Evolutionary conservation across 1,140 invertebrate genomes (phyloP).

Genomic region (Meloidogyne hapla): DNA sequence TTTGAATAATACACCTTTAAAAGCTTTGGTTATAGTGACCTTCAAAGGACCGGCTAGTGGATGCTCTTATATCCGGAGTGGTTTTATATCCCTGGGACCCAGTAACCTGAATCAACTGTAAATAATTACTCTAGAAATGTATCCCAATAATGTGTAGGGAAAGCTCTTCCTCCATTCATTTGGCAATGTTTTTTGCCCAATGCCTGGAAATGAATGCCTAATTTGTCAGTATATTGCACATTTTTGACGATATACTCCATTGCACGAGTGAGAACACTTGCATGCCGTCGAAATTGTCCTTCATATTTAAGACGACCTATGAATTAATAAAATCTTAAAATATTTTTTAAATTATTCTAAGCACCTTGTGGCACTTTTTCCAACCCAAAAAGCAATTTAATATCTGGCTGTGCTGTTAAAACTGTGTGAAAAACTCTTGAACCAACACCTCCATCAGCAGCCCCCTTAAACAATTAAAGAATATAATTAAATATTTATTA

Average conservation of each 20-base stretch:
- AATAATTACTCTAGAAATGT: slow-evolving; percentile 41
- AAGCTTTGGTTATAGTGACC: no score
- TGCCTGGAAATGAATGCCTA: slow-evolving; percentile 47
- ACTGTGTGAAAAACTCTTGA: slow-evolving; percentile 44
- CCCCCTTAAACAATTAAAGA: slow-evolving; percentile 15
- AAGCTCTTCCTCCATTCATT: slow-evolving; percentile 42
- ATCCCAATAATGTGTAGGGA: slow-evolving; percentile 47
- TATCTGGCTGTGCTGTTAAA: slow-evolving; percentile 49
- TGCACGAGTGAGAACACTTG: slow-evolving; percentile 36
- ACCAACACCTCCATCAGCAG: slow-evolving; percentile 46
- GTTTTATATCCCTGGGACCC: no score
- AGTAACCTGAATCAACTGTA: no score
- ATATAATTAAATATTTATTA: slow-evolving; percentile 11
- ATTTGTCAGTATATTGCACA: slow-evolving; percentile 46
- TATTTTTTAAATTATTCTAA: background rate
- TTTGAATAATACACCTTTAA: slow-evolving; percentile 25
- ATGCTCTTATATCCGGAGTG: no score
- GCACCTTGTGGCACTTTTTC: slow-evolving; percentile 50
- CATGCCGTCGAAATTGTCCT: slow-evolving; percentile 44
- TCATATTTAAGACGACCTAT: slow-evolving; percentile 26
- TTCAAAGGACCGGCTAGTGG: no score
- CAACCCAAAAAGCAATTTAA: slow-evolving; percentile 51
- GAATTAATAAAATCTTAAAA: background rate
- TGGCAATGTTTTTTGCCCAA: slow-evolving; percentile 52
- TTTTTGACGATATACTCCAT: slow-evolving; percentile 52